phyloP scores from a whole-genome alignment of 64 coral and sea anemone species.

The Dendrophyllia cribrosa region DNA sequence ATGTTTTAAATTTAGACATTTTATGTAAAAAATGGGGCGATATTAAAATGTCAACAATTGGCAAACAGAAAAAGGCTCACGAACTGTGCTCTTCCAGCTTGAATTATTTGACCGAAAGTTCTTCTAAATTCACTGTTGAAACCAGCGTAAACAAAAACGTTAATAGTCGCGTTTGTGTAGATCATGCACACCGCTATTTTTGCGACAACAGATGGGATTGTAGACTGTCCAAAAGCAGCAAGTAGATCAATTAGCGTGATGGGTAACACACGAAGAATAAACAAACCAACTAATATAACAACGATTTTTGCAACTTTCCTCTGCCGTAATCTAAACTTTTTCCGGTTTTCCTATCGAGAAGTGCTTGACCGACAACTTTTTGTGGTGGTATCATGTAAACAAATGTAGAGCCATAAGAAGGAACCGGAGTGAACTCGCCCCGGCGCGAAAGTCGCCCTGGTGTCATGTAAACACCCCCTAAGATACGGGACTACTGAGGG shows the following conservation, averaged over 20 bases:
- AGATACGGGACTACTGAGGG: too few species aligned
- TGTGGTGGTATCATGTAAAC: too few species aligned
- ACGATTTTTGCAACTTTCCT: background rate
- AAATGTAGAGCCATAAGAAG: too few species aligned
- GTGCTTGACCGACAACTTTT: background rate
- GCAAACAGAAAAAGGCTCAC: too few species aligned
- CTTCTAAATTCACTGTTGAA: constrained; percentile 57
- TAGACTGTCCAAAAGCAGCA: background rate
- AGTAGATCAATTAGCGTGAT: constrained; percentile 51
- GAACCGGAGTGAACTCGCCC: too few species aligned
- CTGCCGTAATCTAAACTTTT: background rate
- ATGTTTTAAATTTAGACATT: too few species aligned
- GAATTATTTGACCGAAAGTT: too few species aligned
- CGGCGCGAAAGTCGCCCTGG: too few species aligned
- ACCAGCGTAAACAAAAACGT: constrained; percentile 78
- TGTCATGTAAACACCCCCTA: too few species aligned
- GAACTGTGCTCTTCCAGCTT: too few species aligned
- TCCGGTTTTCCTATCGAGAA: background rate
- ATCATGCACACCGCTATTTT: constrained; percentile 68
- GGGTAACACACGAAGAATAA: background rate
- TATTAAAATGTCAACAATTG: too few species aligned
- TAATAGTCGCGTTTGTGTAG: constrained; percentile 61
- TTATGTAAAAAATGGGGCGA: too few species aligned
- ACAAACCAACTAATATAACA: constrained; percentile 33
- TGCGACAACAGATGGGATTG: background rate